Conservation (phyloP, 64 coral and sea anemone species). For the Dendronephthya gigantea region DNA sequence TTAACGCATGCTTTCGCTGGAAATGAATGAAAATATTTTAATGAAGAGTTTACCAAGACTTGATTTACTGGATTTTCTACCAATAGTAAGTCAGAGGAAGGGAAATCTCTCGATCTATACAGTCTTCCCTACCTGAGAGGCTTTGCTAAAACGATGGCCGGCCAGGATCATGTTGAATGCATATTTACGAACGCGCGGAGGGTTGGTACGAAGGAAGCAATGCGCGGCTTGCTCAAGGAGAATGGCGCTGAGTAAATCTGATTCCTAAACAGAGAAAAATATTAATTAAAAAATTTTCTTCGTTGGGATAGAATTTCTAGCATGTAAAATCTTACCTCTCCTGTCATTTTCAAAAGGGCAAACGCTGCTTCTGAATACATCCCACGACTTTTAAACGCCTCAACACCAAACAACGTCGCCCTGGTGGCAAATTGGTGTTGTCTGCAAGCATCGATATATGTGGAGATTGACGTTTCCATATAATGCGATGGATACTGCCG, state of each 20-base stretch:
- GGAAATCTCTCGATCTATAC: too few relatives aligned
- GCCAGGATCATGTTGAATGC: constrained; percentile 98
- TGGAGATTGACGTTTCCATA: constrained; percentile 95
- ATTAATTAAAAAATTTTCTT: too few relatives aligned
- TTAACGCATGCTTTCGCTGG: constrained; percentile 85
- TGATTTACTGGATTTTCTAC: too few relatives aligned
- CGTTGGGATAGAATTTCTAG: neutral
- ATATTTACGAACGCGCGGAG: constrained; percentile 88
- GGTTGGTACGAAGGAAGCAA: constrained; percentile 76
- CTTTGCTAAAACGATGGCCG: constrained; percentile 87
- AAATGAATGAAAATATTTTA: too few relatives aligned
- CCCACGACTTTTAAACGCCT: constrained; percentile 70
- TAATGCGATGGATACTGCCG: constrained; percentile 80
- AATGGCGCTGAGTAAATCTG: constrained; percentile 80
- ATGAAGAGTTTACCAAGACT: too few relatives aligned
- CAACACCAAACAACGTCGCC: constrained; percentile 74
- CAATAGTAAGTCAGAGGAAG: too few relatives aligned
- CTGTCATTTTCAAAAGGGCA: constrained; percentile 94
- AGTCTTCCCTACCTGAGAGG: constrained; percentile 66
- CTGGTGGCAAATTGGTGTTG: constrained; percentile 93
- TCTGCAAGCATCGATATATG: constrained; percentile 97
- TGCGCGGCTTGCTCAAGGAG: constrained; percentile 87
- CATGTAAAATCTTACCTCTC: constrained; percentile 37
- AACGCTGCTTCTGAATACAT: constrained; percentile 78
- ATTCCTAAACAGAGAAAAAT: constrained; percentile 50